Evolutionary conservation across 2,797 vertebrate species (phyloP).

Genomic region (Selene dorsalis): DNA sequence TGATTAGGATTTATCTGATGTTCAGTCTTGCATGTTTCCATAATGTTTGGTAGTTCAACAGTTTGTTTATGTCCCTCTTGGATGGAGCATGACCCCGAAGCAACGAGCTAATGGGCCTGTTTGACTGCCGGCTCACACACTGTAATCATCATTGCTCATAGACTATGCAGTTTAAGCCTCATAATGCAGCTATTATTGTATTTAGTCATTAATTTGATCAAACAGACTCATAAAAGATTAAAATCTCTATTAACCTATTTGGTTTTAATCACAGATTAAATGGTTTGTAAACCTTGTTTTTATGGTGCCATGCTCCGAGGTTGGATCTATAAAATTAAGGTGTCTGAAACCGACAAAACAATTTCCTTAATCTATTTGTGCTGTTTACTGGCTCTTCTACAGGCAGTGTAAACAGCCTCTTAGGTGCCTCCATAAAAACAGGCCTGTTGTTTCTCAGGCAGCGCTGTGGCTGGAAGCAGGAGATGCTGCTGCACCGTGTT

Average conservation of each 20-base stretch:
- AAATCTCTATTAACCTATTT: conserved; percentile 51
- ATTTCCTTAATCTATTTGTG: conserved; percentile 59
- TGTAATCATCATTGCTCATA: neutral
- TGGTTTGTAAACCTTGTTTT: conserved; percentile 71
- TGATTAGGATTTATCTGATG: neutral
- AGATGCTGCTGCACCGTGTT: conserved; percentile 4
- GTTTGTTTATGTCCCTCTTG: neutral
- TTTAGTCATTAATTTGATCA: conserved; percentile 40
- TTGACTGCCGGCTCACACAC: neutral
- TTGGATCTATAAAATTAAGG: conserved; percentile 74
- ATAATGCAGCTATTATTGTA: neutral
- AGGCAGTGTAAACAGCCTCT: conserved; percentile 67
- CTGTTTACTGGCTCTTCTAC: conserved; percentile 65
- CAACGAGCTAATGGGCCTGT: neutral
- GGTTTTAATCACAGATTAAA: conserved; percentile 67
- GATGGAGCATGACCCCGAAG: neutral
- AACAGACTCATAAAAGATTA: conserved; percentile 48
- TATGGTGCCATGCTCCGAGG: conserved; percentile 52
- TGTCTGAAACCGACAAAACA: conserved; percentile 61
- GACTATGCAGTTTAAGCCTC: neutral
- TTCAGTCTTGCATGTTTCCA: neutral
- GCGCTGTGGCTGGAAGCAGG: conserved; percentile 20
- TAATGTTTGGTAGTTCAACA: neutral
- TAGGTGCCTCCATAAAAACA: conserved; percentile 64
- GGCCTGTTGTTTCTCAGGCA: conserved; percentile 43